These are phyloP conservation scores for Drosophila kambysellisi DNA, from an alignment of 2,888 invertebrate species.

Conservation along the genomic window DNA sequence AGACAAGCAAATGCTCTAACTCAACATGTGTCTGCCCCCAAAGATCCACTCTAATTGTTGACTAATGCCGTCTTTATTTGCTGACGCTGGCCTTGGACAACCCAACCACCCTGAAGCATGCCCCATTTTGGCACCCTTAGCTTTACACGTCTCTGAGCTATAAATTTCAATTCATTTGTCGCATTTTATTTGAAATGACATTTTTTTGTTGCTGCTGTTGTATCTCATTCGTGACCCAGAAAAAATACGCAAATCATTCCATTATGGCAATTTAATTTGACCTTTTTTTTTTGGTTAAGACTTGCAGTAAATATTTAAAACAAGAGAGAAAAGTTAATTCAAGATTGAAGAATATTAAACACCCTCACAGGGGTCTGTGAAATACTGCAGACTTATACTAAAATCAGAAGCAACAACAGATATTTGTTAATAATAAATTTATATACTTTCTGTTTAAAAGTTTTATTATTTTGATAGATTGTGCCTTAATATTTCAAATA, in stretches of 20 bases:
- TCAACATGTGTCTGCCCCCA: slow-evolving; percentile 35
- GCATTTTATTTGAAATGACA: slow-evolving; percentile 60
- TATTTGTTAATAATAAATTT: not conserved
- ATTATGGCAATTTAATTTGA: slow-evolving; percentile 71
- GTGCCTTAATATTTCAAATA: too few relatives aligned
- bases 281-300: slow-evolving; percentile 36
- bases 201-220: slow-evolving; percentile 33
- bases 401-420: not conserved
- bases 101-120: slow-evolving; percentile 16
- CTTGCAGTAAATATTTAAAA: slow-evolving; percentile 58
- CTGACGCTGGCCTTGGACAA: not conserved
- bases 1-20: slow-evolving; percentile 2
- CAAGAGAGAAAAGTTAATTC: not conserved
- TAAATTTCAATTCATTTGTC: slow-evolving; percentile 78
- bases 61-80: slow-evolving; percentile 45
- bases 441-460: not conserved
- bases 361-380: not conserved
- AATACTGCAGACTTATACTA: not conserved
- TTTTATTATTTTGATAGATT: too few relatives aligned
- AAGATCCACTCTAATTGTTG: slow-evolving; percentile 66
- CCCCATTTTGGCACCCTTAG: not conserved
- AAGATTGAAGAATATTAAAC: not conserved
- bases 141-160: slow-evolving; percentile 59
- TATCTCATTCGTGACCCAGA: slow-evolving; percentile 31
- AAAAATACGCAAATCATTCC: slow-evolving; percentile 69